Conservation (phyloP, 2,888 invertebrate species). For the Physocephala rufipes region DNA sequence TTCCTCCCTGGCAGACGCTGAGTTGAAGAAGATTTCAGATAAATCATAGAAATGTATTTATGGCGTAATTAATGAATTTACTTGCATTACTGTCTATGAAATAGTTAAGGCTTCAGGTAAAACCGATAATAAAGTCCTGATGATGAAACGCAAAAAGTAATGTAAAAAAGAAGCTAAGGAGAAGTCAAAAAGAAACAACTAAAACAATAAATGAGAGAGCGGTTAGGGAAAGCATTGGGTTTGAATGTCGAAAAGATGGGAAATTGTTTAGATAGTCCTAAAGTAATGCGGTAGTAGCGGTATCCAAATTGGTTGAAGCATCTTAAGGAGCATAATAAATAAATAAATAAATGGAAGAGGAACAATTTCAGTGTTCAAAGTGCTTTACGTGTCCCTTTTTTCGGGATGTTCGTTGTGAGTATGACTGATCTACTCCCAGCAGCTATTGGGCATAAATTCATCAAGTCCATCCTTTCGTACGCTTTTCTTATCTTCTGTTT, state of each 20-base stretch:
- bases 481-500: not conserved
- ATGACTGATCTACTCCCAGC: conserved; percentile 49
- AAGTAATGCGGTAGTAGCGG: too few relatives aligned
- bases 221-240: conserved; percentile 18
- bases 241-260: conserved; percentile 24
- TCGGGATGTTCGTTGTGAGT: too few relatives aligned
- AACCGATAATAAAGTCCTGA: too few relatives aligned
- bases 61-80: conserved; percentile 48
- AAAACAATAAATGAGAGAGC: not conserved
- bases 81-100: conserved; percentile 11
- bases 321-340: conserved; percentile 58
- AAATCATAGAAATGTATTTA: conserved; percentile 49
- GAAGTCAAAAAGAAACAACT: not conserved
- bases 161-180: not conserved
- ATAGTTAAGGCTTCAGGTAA: too few relatives aligned
- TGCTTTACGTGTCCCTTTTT: too few relatives aligned
- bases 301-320: conserved; percentile 33
- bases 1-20: not conserved
- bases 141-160: too few relatives aligned
- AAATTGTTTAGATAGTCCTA: too few relatives aligned
- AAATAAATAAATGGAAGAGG: conserved; percentile 55
- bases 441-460: conserved; percentile 44
- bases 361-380: conserved; percentile 45
- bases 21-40: conserved; percentile 42
- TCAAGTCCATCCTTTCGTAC: conserved; percentile 7